Evolutionary conservation across 1,140 invertebrate genomes (phyloP).

Genomic region (Bemisia tabaci): DNA sequence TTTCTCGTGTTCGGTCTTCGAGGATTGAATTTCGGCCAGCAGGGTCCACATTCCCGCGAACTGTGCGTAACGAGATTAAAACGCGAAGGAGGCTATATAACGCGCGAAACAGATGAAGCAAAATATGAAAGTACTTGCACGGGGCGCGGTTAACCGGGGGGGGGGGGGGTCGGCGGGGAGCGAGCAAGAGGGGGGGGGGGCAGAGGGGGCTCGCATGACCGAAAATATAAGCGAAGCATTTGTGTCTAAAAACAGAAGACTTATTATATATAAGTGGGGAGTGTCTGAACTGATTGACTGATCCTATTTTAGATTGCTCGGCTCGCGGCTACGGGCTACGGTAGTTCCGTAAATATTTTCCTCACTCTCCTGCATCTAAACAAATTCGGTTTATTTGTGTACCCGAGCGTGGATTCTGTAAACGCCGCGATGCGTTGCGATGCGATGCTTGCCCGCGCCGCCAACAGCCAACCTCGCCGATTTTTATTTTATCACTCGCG

Average conservation of each 20-base stretch:
- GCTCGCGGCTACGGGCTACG: not conserved
- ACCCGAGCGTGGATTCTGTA: not conserved
- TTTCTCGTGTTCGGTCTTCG: too few relatives aligned
- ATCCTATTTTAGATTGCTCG: not conserved
- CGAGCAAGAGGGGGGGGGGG: not conserved
- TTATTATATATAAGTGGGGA: not conserved
- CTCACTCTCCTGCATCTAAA: not conserved
- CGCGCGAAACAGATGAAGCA: too few relatives aligned
- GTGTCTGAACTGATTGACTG: not conserved
- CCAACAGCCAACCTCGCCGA: too few relatives aligned
- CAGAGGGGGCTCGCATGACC: not conserved
- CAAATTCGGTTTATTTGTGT: not conserved
- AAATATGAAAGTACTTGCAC: not conserved
- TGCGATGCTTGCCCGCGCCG: too few relatives aligned
- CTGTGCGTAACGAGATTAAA: too few relatives aligned
- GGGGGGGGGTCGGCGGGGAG: too few relatives aligned
- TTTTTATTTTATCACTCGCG: too few relatives aligned
- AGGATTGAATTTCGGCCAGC: too few relatives aligned
- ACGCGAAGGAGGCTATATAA: too few relatives aligned
- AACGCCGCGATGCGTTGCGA: too few relatives aligned
- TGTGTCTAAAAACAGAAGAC: not conserved
- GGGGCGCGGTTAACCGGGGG: not conserved
- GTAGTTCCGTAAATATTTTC: not conserved
- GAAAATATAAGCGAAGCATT: not conserved
- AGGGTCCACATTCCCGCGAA: too few relatives aligned